Conservation (phyloP, 2,888 invertebrate species). For the Siphlonurus alternatus region DNA sequence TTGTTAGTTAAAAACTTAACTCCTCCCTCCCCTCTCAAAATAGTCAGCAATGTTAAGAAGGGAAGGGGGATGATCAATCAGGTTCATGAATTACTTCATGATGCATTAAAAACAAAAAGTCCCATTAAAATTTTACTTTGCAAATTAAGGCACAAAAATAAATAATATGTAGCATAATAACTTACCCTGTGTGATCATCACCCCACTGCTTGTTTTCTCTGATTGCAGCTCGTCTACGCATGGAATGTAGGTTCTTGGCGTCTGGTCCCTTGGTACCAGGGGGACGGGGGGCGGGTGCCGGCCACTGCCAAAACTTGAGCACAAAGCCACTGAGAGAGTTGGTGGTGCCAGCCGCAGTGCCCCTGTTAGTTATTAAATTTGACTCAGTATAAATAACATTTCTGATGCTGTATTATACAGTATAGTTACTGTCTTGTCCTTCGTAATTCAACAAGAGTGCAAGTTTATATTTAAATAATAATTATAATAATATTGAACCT, state of each 20-base stretch:
- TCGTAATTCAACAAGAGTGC: background rate
- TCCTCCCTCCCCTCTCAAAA: background rate
- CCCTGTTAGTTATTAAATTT: conserved; percentile 12
- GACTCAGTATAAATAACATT: background rate
- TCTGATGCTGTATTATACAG: background rate
- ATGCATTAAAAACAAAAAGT: no score
- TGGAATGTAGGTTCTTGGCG: background rate
- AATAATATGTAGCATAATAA: no score
- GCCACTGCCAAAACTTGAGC: conserved; percentile 70
- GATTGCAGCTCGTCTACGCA: background rate
- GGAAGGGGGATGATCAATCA: no score
- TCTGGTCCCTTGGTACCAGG: background rate
- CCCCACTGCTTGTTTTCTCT: background rate
- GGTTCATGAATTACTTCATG: no score
- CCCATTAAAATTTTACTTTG: no score
- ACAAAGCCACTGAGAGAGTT: conserved; percentile 50
- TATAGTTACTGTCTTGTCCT: background rate
- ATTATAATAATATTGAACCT: background rate
- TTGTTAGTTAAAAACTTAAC: background rate
- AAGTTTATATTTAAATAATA: background rate
- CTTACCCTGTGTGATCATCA: background rate
- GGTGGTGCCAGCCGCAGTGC: conserved; percentile 26
- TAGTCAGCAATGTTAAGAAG: background rate
- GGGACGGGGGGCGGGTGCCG: background rate
- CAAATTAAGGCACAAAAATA: no score